These are phyloP conservation scores for Craniophora ligustri DNA, from an alignment of 2,888 invertebrate species.

Conservation along the genomic window DNA sequence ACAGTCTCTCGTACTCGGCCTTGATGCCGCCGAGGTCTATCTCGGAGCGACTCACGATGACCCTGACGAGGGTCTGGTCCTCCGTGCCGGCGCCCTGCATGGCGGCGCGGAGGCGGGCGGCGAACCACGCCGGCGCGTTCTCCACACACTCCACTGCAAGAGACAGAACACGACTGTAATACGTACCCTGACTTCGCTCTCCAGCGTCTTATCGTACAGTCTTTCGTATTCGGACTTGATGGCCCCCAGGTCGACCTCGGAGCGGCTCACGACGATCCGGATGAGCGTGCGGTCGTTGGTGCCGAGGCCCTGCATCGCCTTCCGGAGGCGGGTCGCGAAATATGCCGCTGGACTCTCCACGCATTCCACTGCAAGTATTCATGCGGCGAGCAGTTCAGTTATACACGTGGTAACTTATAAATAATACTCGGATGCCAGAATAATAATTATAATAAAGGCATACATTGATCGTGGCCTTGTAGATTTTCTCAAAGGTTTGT, in stretches of 20 bases:
- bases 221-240: slow-evolving; percentile 92
- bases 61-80: slow-evolving; percentile 90
- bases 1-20: slow-evolving; percentile 91
- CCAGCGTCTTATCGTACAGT: slow-evolving; percentile 91
- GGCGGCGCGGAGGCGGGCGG: slow-evolving; percentile 90
- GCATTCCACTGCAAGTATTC: slow-evolving; percentile 89
- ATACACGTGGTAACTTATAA: no score
- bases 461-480: no score
- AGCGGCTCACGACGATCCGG: slow-evolving; percentile 91
- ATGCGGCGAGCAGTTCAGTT: slow-evolving; percentile 10
- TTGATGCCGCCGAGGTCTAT: slow-evolving; percentile 92
- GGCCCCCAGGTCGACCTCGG: slow-evolving; percentile 91
- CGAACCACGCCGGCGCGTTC: slow-evolving; percentile 91
- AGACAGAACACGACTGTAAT: slow-evolving; percentile 21
- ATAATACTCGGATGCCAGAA: no score
- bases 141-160: slow-evolving; percentile 92
- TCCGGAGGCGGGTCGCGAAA: slow-evolving; percentile 91
- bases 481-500: no score
- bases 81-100: slow-evolving; percentile 92
- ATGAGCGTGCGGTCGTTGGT: slow-evolving; percentile 92
- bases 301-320: slow-evolving; percentile 91
- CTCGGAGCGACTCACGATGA: slow-evolving; percentile 91
- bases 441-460: no score
- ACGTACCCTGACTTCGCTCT: slow-evolving; percentile 90
- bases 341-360: slow-evolving; percentile 90